A percentile compares a stretch with the other conserved stretches of the same genome.
Conservation (phyloP, 2,797 vertebrate species). For the Threskiornis aethiopicus region DNA sequence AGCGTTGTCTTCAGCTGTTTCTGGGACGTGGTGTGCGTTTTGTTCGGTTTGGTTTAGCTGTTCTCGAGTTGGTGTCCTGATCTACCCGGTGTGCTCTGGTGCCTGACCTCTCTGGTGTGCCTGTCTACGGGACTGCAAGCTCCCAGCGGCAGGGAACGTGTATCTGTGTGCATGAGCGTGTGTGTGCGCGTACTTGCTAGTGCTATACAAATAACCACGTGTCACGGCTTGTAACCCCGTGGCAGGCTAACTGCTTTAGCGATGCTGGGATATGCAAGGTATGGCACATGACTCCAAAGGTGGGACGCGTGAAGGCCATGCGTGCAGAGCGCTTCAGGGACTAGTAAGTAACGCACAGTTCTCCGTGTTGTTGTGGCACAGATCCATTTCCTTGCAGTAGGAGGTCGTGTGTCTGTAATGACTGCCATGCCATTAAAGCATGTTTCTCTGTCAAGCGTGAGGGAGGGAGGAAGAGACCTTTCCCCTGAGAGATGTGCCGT, state of each 20-base stretch:
- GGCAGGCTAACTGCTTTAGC: conserved; percentile 34
- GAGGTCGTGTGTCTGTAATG: conserved; percentile 16
- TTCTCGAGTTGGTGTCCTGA: background rate
- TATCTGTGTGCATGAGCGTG: background rate
- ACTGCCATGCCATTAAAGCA: conserved; percentile 38
- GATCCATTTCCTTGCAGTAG: background rate
- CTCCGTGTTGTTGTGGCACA: conserved; percentile 22
- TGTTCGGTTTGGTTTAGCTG: background rate
- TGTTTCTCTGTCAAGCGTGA: conserved; percentile 34
- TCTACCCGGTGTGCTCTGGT: background rate
- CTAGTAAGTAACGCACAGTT: conserved; percentile 19
- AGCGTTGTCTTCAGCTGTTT: background rate
- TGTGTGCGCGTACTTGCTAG: background rate
- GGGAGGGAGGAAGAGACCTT: conserved; percentile 7
- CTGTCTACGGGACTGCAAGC: background rate
- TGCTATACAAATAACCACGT: background rate
- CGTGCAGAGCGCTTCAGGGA: background rate
- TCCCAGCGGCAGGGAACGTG: background rate
- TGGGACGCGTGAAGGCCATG: background rate
- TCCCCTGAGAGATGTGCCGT: background rate
- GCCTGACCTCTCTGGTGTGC: background rate
- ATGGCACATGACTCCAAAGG: conserved; percentile 25
- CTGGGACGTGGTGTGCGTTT: accelerated
- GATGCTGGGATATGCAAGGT: conserved; percentile 1
- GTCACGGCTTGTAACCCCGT: conserved; percentile 44